These are phyloP conservation scores for Tholera decimalis DNA, from an alignment of 2,888 invertebrate species.

Conservation along the genomic window DNA sequence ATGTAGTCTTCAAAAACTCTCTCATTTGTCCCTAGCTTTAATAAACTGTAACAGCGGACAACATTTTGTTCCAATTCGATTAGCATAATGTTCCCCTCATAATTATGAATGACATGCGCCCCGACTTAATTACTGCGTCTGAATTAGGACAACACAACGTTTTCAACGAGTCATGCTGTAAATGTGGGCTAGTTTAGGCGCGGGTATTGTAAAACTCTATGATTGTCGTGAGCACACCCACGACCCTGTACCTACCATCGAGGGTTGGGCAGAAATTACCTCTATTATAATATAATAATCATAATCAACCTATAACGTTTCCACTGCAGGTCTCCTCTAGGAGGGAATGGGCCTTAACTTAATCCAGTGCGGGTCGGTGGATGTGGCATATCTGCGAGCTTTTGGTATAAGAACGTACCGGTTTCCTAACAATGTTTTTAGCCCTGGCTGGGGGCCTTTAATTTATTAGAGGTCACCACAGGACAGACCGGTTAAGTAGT, in stretches of 20 bases:
- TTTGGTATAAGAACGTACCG: too few species aligned
- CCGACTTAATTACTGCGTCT: constrained; percentile 44
- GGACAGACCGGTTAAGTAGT: too few species aligned
- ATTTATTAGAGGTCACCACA: too few species aligned
- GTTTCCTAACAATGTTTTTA: too few species aligned
- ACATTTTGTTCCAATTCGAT: constrained; percentile 63
- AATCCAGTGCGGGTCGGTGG: too few species aligned
- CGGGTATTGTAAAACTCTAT: constrained; percentile 43
- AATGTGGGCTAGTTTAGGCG: constrained; percentile 34
- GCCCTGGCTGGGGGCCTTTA: too few species aligned
- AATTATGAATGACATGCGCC: constrained; percentile 52
- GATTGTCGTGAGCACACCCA: constrained; percentile 17
- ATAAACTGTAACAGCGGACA: constrained; percentile 50
- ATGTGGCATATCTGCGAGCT: too few species aligned
- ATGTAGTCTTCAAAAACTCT: constrained; percentile 7
- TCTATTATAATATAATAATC: background rate
- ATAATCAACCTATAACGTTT: too few species aligned
- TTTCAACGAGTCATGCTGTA: constrained; percentile 29
- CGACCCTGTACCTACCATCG: background rate
- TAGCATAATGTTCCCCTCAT: constrained; percentile 59
- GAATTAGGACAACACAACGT: constrained; percentile 39
- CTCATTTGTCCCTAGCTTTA: constrained; percentile 40
- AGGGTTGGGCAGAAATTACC: background rate
- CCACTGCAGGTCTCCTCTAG: too few species aligned
- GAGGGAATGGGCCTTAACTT: too few species aligned